phyloP scores from a whole-genome alignment of 2,888 invertebrate species.

The Dendrolimus pini region DNA sequence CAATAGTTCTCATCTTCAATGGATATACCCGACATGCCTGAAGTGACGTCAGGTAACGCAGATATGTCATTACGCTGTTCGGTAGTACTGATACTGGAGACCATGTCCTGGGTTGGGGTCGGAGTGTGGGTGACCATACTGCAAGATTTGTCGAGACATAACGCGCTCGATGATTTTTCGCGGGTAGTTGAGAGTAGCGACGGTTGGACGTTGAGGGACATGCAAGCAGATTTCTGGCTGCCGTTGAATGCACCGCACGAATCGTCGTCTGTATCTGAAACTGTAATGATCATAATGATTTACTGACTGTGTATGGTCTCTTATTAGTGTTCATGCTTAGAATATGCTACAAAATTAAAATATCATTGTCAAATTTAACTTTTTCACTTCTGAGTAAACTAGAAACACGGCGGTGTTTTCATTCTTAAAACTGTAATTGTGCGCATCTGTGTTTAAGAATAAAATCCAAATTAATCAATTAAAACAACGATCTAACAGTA shows the following conservation, averaged over 20 bases:
- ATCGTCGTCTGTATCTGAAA: conserved; percentile 68
- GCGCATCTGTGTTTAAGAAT: too few relatives aligned
- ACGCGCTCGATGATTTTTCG: conserved; percentile 66
- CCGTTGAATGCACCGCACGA: conserved; percentile 67
- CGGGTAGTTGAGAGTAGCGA: conserved; percentile 56
- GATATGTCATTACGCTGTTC: conserved; percentile 66
- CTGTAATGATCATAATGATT: conserved; percentile 22
- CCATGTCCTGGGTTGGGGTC: conserved; percentile 72
- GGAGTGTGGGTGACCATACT: conserved; percentile 68
- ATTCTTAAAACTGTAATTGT: too few relatives aligned
- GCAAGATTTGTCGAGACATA: conserved; percentile 68
- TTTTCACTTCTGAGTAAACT: too few relatives aligned
- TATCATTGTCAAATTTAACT: too few relatives aligned
- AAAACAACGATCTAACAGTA: too few relatives aligned
- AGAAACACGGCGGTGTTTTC: too few relatives aligned
- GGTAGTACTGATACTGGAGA: conserved; percentile 68
- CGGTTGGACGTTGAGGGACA: conserved; percentile 61
- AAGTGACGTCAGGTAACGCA: conserved; percentile 61
- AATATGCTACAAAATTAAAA: too few relatives aligned
- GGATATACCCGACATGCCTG: conserved; percentile 70
- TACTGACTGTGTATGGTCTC: too few relatives aligned
- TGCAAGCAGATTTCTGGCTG: conserved; percentile 68
- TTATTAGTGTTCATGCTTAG: too few relatives aligned
- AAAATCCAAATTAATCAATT: too few relatives aligned
- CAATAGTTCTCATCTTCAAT: conserved; percentile 68